Evolutionary conservation across 2,113 vertebrate genomes (phyloP).

Genomic region (Pycnonotus jocosus): DNA sequence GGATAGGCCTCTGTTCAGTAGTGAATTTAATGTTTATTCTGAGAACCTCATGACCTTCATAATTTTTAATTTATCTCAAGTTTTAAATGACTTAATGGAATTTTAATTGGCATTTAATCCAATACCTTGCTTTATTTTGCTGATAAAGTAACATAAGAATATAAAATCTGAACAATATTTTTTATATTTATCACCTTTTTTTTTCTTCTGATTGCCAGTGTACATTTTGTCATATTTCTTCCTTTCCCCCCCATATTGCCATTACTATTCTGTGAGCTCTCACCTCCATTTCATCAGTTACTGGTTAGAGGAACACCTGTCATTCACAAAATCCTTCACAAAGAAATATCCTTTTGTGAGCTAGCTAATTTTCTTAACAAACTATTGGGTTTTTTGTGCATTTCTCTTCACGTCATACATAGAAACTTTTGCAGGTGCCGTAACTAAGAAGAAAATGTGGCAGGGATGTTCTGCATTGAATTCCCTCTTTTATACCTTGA

Average conservation of each 20-base stretch:
- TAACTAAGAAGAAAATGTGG: not conserved
- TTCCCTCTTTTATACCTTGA: not conserved
- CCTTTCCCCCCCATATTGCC: not conserved
- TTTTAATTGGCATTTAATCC: not conserved
- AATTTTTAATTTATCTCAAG: not conserved
- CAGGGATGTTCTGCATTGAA: not conserved
- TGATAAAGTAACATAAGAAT: not conserved
- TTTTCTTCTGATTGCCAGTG: not conserved
- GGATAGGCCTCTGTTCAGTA: not conserved
- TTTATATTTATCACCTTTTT: not conserved
- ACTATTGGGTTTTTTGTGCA: not conserved
- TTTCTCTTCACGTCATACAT: not conserved
- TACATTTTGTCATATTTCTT: not conserved
- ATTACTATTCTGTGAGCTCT: not conserved
- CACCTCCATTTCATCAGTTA: not conserved
- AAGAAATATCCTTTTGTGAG: not conserved
- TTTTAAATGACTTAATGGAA: not conserved
- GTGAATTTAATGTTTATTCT: not conserved
- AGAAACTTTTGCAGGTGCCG: not conserved
- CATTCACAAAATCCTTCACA: not conserved
- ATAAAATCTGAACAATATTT: not conserved
- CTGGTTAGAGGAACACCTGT: not conserved
- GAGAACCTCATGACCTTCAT: not conserved
- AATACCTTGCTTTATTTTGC: not conserved
- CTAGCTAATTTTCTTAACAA: constrained; percentile 26